Evolutionary conservation across 2,797 vertebrate genomes (phyloP), one percentile per base, ranked within the genome.

Genomic region (Melanitta fusca): DNA sequence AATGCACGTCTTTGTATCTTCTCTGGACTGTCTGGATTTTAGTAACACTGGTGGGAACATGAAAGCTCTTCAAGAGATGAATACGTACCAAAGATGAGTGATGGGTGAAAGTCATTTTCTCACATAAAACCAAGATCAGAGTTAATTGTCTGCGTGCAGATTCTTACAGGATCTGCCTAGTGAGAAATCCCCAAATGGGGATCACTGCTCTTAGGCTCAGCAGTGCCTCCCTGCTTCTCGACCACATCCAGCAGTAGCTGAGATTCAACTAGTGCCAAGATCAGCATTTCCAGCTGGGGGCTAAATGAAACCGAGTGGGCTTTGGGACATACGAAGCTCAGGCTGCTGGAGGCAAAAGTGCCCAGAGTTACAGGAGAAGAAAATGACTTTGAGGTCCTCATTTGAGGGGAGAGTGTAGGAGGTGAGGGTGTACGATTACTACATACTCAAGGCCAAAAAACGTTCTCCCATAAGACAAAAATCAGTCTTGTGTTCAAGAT

Each of bases 121-220:
- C 91, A 43, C 85, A 43, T 80, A 68, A 91, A 95, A 89, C 70
- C 80, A 88, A 79, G 89, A 72, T 95, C 69, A 86, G 94, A 74
- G 88, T 84, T 90, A 93, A 95, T 80, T 8, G 54, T 4, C 54
- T 1, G 1, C 64, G 32, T 13, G 64, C 68, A 91, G 39, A 36
- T 41, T 51, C 21, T 84, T 28, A 21, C 15, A 41, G 84, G 74
- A 71, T 19, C 56, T 78, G 88, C 60, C 71, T 20, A 24, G 51
- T 11, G 38, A 85, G 80, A 80, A 74, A 83, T 34, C 86, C 74
- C 86, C 8, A 45, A 25, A n/a, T 8, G 74, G 87, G 56, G 80
- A 73, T 66, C 51, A 56, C 32, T 80, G 90, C 85, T 49, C 28
- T 5, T 13, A 57, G 75, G 58, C 82, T 54, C 68, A 91, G 82